Evolutionary conservation across 2,113 vertebrate species (phyloP), one percentile per base, ranked within the genome.

Genomic region (Taurulus bubalis): DNA sequence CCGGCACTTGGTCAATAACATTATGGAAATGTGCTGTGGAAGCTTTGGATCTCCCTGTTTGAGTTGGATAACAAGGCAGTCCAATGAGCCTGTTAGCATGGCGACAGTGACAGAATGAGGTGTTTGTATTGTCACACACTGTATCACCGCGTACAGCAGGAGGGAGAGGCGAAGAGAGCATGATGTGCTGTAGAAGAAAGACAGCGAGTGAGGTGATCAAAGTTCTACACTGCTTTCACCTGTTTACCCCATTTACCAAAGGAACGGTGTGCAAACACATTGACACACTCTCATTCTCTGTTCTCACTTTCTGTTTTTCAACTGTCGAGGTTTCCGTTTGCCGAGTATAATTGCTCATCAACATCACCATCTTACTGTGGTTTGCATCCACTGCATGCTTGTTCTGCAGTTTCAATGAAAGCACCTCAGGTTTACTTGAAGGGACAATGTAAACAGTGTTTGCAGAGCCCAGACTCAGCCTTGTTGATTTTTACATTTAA

Each of bases 1-100:
- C 82, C 69, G 51, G 83, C 85, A 70, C 79, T 91, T 53, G 34
- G 89, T 94, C 90, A 92, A 94, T 90, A 93, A 84, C 83, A 89
- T 93, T 92, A 94, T 90, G 90, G 89, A 92, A 93, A 94, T 93
- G 86, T n/a, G 51, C 66, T 5, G 75, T 22, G 77, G 69, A 72
- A 90, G 86, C 79, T 86, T 79, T 51, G 36, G 68, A 66, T 76
- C 77, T 79, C 76, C 55, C 81, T 93, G 90, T 92, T 90, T 91
- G 87, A 90, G 73, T 85, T 90, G 82, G 82, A 90, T 93, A 91
- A 90, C 70, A 79, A 87, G 85, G 84, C 80, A 68, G 84, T 81
- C 88, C 84, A 63, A 87, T 76, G 84, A 87, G 88, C 83, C 83
- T 82, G 85, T 89, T 89, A 87, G 87, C 75, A 77, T 28, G 66